phyloP scores from a whole-genome alignment of 30 jellyfish, hydroid and myxozoan genomes.

The Chrysaora quinquecirrha region DNA sequence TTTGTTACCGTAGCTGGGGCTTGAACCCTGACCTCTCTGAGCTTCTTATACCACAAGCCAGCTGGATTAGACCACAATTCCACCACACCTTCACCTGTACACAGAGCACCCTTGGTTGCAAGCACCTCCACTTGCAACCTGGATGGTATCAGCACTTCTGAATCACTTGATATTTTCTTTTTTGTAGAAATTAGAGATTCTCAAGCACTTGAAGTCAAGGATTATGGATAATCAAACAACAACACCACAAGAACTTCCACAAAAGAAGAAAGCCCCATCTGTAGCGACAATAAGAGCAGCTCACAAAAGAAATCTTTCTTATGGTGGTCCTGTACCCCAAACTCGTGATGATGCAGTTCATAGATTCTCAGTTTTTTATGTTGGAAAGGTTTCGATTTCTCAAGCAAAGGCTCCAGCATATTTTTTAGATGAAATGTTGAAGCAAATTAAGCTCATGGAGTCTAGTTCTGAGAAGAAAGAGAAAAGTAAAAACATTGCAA shows the following conservation, averaged over 20 bases:
- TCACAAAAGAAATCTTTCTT: slow-evolving; percentile 86
- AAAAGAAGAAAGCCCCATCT: slow-evolving; percentile 24
- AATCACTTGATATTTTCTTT: too few species aligned
- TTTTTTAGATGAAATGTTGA: slow-evolving; percentile 81
- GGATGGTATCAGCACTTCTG: too few species aligned
- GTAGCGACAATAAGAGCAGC: slow-evolving; percentile 42
- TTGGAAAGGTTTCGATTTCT: slow-evolving; percentile 91
- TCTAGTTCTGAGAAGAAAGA: slow-evolving; percentile 7
- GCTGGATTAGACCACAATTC: too few species aligned
- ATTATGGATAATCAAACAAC: slow-evolving; percentile 66
- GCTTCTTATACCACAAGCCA: too few species aligned
- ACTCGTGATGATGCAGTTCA: slow-evolving; percentile 66
- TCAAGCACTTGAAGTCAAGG: slow-evolving; percentile 71
- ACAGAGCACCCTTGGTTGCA: too few species aligned
- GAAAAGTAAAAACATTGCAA: slow-evolving; percentile 8
- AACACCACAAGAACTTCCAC: slow-evolving; percentile 46
- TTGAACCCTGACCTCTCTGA: too few species aligned
- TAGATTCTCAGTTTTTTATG: slow-evolving; percentile 88
- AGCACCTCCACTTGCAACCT: too few species aligned
- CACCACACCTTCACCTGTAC: too few species aligned
- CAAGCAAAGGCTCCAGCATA: slow-evolving; percentile 96
- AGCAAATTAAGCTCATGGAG: slow-evolving; percentile 57
- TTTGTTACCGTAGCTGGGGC: too few species aligned
- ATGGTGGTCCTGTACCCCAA: slow-evolving; percentile 77
- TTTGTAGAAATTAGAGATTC: slow-evolving; percentile 69